Conservation (phyloP, 2,888 invertebrate species). For the Dryobota labecula region DNA sequence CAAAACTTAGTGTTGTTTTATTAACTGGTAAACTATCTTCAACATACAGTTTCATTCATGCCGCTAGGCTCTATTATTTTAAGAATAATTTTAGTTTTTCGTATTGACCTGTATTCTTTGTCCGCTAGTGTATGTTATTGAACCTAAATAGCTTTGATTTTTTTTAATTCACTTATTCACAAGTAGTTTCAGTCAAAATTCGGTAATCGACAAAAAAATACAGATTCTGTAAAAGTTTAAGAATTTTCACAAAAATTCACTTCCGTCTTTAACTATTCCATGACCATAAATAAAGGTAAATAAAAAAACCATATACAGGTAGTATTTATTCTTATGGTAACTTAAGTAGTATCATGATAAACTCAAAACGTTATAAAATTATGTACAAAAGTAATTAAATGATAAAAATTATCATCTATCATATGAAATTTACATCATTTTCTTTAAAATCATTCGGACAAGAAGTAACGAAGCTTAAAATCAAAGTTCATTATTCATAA, state of each 20-base stretch:
- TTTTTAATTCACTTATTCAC: neutral
- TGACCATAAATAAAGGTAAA: too few relatives aligned
- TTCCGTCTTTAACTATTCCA: neutral
- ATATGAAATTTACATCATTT: constrained; percentile 59
- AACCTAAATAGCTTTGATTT: too few relatives aligned
- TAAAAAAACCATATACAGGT: too few relatives aligned
- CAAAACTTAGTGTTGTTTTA: too few relatives aligned
- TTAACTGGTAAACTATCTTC: too few relatives aligned
- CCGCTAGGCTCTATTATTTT: too few relatives aligned
- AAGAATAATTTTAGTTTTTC: too few relatives aligned
- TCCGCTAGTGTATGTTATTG: too few relatives aligned
- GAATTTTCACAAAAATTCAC: neutral
- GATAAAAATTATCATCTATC: constrained; percentile 20
- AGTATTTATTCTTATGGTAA: neutral
- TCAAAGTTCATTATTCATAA: constrained; percentile 86
- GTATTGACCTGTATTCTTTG: too few relatives aligned
- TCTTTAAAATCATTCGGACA: constrained; percentile 66
- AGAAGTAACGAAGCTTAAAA: constrained; percentile 87
- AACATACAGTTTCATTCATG: too few relatives aligned
- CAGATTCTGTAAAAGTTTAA: neutral
- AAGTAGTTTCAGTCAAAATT: neutral
- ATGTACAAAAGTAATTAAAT: constrained; percentile 8
- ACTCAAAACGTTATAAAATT: neutral
- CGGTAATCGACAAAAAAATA: too few relatives aligned
- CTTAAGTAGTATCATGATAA: neutral